These are phyloP conservation scores for Nyctereutes procyonoides DNA, from an alignment of 2,113 vertebrate species.

Conservation along the genomic window DNA sequence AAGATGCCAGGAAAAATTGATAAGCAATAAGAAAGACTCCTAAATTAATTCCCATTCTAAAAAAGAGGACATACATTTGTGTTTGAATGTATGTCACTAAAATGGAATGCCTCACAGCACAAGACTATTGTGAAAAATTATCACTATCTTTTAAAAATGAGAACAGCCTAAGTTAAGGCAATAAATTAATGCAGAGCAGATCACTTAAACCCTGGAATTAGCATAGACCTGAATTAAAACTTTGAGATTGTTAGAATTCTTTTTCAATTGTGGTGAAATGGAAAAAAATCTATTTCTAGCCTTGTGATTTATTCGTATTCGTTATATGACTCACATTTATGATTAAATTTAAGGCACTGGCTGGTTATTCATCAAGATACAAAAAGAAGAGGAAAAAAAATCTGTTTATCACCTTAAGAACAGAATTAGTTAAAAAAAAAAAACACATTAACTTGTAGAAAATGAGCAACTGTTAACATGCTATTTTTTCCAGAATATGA, in stretches of 20 bases:
- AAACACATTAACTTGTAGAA: background rate
- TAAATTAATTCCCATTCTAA: background rate
- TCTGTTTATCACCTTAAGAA: constrained; percentile 10
- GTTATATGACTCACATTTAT: constrained; percentile 53
- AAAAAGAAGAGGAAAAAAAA: background rate
- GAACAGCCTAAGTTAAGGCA: background rate
- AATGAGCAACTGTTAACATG: background rate
- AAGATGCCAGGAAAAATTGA: background rate
- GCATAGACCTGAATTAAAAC: constrained; percentile 19
- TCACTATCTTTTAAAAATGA: background rate
- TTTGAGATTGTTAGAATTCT: background rate
- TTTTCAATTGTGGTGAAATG: constrained; percentile 18
- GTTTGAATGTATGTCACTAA: background rate
- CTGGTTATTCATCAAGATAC: background rate
- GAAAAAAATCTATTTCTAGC: constrained; percentile 49
- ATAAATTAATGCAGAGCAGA: background rate
- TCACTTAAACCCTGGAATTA: background rate
- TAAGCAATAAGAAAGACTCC: background rate
- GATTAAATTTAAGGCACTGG: constrained; percentile 5
- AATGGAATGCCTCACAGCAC: background rate
- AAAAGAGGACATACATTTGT: background rate
- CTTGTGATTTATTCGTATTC: constrained; percentile 52
- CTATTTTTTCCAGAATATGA: background rate
- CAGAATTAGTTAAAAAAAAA: constrained; percentile 5
- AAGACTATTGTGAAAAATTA: background rate